Conservation (phyloP, 2,888 invertebrate genomes). For the Sinotaia quadrata region DNA sequence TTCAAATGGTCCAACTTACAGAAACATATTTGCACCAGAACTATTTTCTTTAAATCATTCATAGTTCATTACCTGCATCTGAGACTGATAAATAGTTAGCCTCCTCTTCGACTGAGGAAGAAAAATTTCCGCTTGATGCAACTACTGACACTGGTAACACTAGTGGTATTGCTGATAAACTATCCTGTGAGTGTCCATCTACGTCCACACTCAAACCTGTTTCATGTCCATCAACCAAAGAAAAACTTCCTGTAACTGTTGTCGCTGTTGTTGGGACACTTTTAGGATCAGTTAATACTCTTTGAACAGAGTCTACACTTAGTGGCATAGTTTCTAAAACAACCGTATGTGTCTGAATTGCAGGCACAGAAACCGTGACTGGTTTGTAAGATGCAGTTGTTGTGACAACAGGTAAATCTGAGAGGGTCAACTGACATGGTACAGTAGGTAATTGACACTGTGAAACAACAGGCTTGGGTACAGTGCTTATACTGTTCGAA, state of each 20-base stretch:
- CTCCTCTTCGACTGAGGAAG: slow-evolving; percentile 2
- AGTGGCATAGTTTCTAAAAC: slow-evolving; percentile 17
- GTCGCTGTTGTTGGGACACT: slow-evolving; percentile 2
- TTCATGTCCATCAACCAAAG: slow-evolving; percentile 12
- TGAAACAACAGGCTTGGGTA: not conserved
- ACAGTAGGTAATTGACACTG: too few species aligned
- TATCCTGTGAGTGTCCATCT: slow-evolving; percentile 1
- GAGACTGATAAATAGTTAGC: slow-evolving; percentile 15
- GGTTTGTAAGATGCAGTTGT: not conserved
- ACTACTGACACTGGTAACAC: slow-evolving; percentile 7
- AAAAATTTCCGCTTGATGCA: not conserved
- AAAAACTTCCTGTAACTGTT: not conserved
- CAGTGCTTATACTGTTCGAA: not conserved
- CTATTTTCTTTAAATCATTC: too few species aligned
- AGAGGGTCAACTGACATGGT: too few species aligned
- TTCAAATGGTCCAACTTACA: too few species aligned
- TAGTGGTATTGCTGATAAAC: not conserved
- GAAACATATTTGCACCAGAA: slow-evolving; percentile 28
- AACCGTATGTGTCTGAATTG: slow-evolving; percentile 11
- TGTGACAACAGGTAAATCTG: not conserved
- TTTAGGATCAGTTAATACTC: not conserved
- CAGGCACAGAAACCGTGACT: not conserved
- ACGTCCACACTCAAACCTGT: not conserved
- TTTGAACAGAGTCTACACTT: slow-evolving; percentile 1
- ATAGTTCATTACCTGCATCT: slow-evolving; percentile 38